These are phyloP conservation scores for Mnemiopsis leidyi DNA, from an alignment of 37 sponge, comb jelly and placozoan genomes.

Conservation along the genomic window DNA sequence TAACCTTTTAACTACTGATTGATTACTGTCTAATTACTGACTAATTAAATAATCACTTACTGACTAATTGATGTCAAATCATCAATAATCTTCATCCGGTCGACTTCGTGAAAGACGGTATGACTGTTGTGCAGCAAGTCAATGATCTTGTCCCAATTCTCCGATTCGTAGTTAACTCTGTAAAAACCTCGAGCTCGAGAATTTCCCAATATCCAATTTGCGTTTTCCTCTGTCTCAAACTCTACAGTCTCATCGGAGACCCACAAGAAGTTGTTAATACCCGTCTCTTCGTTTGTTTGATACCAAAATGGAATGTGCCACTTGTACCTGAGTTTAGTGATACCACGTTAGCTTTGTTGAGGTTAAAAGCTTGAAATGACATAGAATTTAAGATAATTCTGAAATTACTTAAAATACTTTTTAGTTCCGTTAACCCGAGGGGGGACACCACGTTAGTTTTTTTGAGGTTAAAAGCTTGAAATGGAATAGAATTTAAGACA, in stretches of 20 bases:
- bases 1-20: no score
- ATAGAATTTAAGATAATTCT: no score
- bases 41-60: slow-evolving; percentile 27
- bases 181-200: slow-evolving; percentile 4
- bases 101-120: not conserved
- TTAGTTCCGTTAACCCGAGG: no score
- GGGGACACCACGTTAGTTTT: no score
- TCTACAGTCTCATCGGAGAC: not conserved
- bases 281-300: not conserved
- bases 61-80: slow-evolving; percentile 19
- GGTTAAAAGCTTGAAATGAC: no score
- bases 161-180: slow-evolving; percentile 22
- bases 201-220: slow-evolving; percentile 49
- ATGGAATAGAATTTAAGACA: no score
- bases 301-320: slow-evolving; percentile 49
- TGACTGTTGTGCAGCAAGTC: slow-evolving; percentile 3
- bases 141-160: slow-evolving; percentile 3
- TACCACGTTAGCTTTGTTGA: no score
- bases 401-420: no score
- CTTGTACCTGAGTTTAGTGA: not conserved
- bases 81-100: slow-evolving; percentile 45
- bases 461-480: no score
- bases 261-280: not conserved
- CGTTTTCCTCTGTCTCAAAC: not conserved
- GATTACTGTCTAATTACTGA: no score